These are phyloP conservation scores for Hyperoplus lanceolatus DNA, from an alignment of 2,797 vertebrate genomes.

Conservation along the genomic window DNA sequence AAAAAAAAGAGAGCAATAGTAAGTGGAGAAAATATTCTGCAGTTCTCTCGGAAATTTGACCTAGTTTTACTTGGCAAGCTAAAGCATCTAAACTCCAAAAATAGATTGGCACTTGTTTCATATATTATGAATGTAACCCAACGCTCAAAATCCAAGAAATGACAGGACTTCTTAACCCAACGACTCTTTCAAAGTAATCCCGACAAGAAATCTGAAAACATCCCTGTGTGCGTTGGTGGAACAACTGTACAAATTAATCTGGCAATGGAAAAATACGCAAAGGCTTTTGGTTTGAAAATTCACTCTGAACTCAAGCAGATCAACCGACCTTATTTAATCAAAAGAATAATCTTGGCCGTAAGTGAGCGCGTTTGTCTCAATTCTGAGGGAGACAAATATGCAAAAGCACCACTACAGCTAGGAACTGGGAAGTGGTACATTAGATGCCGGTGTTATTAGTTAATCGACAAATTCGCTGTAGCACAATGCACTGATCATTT, in stretches of 20 bases:
- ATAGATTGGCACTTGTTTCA: slow-evolving; percentile 74
- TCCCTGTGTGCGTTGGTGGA: slow-evolving; percentile 8
- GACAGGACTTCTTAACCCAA: slow-evolving; percentile 55
- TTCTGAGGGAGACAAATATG: slow-evolving; percentile 15
- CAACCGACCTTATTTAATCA: slow-evolving; percentile 16
- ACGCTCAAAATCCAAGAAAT: slow-evolving; percentile 57
- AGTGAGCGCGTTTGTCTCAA: slow-evolving; percentile 5
- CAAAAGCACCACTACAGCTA: background rate
- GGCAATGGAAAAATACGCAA: slow-evolving; percentile 8
- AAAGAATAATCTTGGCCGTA: slow-evolving; percentile 26
- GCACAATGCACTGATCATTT: background rate
- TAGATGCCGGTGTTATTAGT: background rate
- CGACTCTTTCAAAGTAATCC: slow-evolving; percentile 41
- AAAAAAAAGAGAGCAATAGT: slow-evolving; percentile 22
- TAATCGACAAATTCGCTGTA: slow-evolving; percentile 12
- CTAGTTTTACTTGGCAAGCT: slow-evolving; percentile 65
- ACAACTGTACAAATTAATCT: slow-evolving; percentile 56
- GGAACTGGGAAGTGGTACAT: background rate
- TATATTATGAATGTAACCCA: slow-evolving; percentile 72
- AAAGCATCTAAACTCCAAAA: slow-evolving; percentile 62
- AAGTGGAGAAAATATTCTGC: slow-evolving; percentile 35
- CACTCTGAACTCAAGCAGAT: slow-evolving; percentile 29
- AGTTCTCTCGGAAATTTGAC: slow-evolving; percentile 63
- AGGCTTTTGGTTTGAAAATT: slow-evolving; percentile 30
- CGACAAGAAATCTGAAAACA: slow-evolving; percentile 47